A percentile compares a stretch with the other conserved stretches of the same genome.
Evolutionary conservation across 2,113 vertebrate genomes (phyloP).

Genomic region (Thryonomys swinderianus): DNA sequence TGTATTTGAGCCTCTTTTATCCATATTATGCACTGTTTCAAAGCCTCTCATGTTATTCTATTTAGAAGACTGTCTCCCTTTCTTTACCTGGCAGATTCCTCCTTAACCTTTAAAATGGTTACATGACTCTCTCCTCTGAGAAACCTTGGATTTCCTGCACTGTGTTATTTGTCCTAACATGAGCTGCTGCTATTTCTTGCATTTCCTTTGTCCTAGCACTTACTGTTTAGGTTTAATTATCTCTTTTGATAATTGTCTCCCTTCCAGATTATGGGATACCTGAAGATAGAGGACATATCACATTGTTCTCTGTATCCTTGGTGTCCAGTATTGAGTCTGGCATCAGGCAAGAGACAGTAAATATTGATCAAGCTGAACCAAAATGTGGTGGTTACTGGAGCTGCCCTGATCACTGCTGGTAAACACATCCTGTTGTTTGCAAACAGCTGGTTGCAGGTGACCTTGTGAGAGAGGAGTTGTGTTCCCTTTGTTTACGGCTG

Average conservation of each 20-base stretch:
- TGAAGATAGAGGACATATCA: background rate
- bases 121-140: background rate
- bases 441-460: slow-evolving; percentile 34
- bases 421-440: background rate
- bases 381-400: slow-evolving; percentile 31
- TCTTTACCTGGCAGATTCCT: slow-evolving; percentile 8
- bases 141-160: background rate
- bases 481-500: background rate
- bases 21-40: background rate
- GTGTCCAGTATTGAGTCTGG: background rate
- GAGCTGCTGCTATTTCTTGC: slow-evolving; percentile 34
- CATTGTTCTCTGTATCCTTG: slow-evolving; percentile 15
- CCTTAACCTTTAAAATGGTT: background rate
- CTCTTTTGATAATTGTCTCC: slow-evolving; percentile 7
- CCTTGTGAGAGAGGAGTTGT: background rate
- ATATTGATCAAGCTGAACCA: slow-evolving; percentile 48
- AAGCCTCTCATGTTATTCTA: slow-evolving; percentile 18
- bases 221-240: background rate
- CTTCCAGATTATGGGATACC: background rate
- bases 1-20: slow-evolving; percentile 2
- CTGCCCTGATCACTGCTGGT: background rate
- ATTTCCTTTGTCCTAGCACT: background rate
- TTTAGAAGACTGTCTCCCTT: slow-evolving; percentile 9
- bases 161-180: background rate
- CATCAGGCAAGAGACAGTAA: slow-evolving; percentile 52